phyloP scores from a whole-genome alignment of 2,113 vertebrate genomes.

The Catagonus wagneri region DNA sequence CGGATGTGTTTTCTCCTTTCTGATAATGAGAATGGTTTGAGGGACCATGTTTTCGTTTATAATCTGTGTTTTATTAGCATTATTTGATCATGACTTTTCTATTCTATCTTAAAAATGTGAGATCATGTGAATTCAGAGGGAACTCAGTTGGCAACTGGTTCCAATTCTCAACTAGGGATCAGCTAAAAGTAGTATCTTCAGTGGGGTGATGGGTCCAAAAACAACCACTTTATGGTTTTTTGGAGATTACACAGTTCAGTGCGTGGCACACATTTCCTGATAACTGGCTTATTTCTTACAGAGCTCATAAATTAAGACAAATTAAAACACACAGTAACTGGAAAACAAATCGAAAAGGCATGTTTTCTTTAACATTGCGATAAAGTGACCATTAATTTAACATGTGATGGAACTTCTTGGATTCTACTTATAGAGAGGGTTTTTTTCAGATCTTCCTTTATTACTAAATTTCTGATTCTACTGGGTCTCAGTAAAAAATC shows the following conservation, averaged over 20 bases:
- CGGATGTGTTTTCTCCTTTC: not conserved
- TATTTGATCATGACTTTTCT: not conserved
- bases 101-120: slow-evolving; percentile 21
- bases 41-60: not conserved
- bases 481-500: not conserved
- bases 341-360: slow-evolving; percentile 3
- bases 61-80: not conserved
- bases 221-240: slow-evolving; percentile 35
- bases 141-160: not conserved
- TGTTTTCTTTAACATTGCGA: not conserved
- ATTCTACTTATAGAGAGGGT: not conserved
- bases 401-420: not conserved
- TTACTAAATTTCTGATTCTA: slow-evolving; percentile 13
- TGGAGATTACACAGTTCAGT: slow-evolving; percentile 6
- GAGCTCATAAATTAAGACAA: not conserved
- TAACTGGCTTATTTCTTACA: not conserved
- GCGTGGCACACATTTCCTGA: not conserved
- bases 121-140: not conserved
- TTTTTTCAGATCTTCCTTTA: not conserved
- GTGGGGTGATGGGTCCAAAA: not conserved
- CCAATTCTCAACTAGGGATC: not conserved
- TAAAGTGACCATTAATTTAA: not conserved
- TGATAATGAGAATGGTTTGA: not conserved
- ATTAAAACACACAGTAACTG: not conserved
- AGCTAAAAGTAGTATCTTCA: not conserved